phyloP scores from a whole-genome alignment of 2,797 vertebrate species.

The Lepus oiostolus region DNA sequence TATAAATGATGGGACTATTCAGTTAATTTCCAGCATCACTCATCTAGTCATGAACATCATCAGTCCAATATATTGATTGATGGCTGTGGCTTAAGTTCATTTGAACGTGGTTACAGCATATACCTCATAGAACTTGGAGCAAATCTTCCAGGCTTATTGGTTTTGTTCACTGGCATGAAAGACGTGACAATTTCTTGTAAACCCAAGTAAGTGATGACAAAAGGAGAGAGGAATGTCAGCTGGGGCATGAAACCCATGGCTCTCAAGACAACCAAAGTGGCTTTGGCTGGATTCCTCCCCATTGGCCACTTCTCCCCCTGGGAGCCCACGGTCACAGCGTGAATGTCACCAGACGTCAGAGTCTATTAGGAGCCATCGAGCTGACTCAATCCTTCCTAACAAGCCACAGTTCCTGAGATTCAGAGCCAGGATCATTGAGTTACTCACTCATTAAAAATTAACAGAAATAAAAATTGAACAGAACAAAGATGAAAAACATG shows the following conservation, averaged over 20 bases:
- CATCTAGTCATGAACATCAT: not conserved
- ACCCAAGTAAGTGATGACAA: not conserved
- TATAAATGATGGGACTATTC: conserved; percentile 36
- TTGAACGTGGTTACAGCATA: conserved; percentile 18
- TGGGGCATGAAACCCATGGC: too few species aligned
- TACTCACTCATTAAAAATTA: conserved; percentile 69
- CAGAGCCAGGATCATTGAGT: conserved; percentile 51
- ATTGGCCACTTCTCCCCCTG: not conserved
- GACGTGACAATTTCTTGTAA: not conserved
- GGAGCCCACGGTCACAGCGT: not conserved
- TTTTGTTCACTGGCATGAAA: conserved; percentile 8
- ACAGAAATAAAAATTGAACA: conserved; percentile 65
- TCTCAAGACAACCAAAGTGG: not conserved
- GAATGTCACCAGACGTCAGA: conserved; percentile 53
- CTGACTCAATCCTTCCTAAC: conserved; percentile 28
- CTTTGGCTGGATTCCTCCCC: conserved; percentile 1
- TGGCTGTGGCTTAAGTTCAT: not conserved
- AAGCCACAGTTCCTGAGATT: not conserved
- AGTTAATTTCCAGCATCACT: conserved; percentile 9
- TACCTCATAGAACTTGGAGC: not conserved
- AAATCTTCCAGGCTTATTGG: not conserved
- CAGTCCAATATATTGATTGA: conserved; percentile 9
- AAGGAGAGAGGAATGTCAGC: not conserved
- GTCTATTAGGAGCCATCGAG: not conserved
- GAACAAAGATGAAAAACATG: conserved; percentile 16